phyloP scores from a whole-genome alignment of 2,797 vertebrate species.

The Microtus obscurus region DNA sequence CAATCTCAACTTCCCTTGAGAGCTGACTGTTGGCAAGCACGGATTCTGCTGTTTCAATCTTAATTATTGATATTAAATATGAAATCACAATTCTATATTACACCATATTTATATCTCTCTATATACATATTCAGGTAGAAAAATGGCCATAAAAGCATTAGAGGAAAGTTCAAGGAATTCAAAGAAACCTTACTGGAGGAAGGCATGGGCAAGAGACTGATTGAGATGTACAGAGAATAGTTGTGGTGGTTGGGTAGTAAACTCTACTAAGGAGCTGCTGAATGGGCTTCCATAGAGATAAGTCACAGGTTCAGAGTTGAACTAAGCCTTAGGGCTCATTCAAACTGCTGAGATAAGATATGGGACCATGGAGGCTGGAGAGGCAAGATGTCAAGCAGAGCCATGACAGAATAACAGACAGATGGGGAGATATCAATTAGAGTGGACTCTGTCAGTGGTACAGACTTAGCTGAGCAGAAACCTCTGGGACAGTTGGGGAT shows the following conservation, averaged over 20 bases:
- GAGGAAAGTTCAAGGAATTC: neutral
- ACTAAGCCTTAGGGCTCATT: neutral
- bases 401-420: neutral
- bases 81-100: neutral
- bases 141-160: neutral
- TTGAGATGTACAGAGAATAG: neutral
- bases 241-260: neutral
- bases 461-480: neutral
- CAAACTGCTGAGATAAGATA: neutral
- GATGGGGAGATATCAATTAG: neutral
- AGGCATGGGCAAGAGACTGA: neutral
- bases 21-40: neutral
- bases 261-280: neutral
- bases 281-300: neutral
- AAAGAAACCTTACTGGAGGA: neutral
- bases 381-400: neutral
- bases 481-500: neutral
- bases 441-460: neutral
- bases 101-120: neutral
- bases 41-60: neutral
- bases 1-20: neutral
- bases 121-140: neutral
- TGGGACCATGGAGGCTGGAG: neutral
- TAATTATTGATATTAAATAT: neutral
- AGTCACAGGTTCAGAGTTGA: neutral